phyloP scores from a whole-genome alignment of 2,888 invertebrate genomes.

The Aromia moschata region DNA sequence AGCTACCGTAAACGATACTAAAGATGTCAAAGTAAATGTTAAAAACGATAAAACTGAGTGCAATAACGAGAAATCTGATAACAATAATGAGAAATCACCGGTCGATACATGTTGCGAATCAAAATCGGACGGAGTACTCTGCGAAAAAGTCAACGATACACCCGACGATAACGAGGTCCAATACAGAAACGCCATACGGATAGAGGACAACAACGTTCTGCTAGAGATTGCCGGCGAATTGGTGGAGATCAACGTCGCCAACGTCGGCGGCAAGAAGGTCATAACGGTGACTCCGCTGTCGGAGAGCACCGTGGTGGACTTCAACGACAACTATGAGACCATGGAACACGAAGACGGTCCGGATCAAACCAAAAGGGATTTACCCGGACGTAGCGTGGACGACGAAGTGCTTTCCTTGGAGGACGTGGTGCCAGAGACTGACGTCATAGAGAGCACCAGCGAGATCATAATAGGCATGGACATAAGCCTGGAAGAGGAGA shows the following conservation, averaged over 20 bases:
- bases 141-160: neutral
- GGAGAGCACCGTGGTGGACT: slow-evolving; percentile 48
- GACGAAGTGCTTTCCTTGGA: slow-evolving; percentile 23
- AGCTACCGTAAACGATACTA: neutral
- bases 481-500: slow-evolving; percentile 46
- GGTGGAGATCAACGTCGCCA: slow-evolving; percentile 51
- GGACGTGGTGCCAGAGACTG: slow-evolving; percentile 27
- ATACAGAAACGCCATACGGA: slow-evolving; percentile 45
- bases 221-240: slow-evolving; percentile 53
- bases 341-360: slow-evolving; percentile 23
- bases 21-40: no score
- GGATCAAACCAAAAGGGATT: slow-evolving; percentile 28
- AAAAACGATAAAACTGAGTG: no score
- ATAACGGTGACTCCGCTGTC: slow-evolving; percentile 52
- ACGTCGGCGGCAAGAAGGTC: slow-evolving; percentile 50
- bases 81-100: neutral
- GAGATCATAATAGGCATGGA: slow-evolving; percentile 49
- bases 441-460: slow-evolving; percentile 37
- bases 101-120: no score
- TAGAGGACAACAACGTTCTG: slow-evolving; percentile 49
- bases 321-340: slow-evolving; percentile 49
- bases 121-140: no score
- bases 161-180: slow-evolving; percentile 32
- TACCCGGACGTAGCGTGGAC: slow-evolving; percentile 5
- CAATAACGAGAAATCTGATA: neutral